Evolutionary conservation across 2,113 vertebrate species (phyloP), one percentile per base, ranked within the genome.

Genomic region (Symphodus melops): DNA sequence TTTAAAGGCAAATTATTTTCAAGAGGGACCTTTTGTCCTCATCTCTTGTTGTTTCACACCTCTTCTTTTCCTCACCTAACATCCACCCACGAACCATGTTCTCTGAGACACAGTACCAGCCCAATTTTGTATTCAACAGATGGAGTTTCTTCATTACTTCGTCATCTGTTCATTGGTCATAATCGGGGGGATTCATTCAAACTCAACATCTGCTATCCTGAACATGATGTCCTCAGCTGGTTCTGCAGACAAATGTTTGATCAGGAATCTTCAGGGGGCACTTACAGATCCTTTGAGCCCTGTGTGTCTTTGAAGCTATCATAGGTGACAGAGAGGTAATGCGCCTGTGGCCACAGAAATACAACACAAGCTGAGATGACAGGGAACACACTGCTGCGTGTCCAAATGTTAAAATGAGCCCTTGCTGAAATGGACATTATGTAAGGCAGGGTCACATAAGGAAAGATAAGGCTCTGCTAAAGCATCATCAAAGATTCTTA

Each of bases 271-370:
- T 51, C 8, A 9, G 21, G 48, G 52, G 48, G 53, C 13, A 53
- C 14, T 17, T 28, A 51, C 13, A 53, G 51, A 0, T 54, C 36
- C 25, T 69, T 53, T 57, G 60, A 66, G 56, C 37, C 39, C 8
- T 23, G 19, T 33, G 20, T 68, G 48, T 64, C 56, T 75, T 55
- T 78, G 58, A 72, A 63, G 52, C 52, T 36, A 14, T 70, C 7
- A 25, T 9, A 67, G 49, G 53, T 68, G 42, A 68, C 14, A 39
- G 8, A 44, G 25, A 1, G 23, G 2, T 3, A 42, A 60, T 65
- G 19, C 7, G 19, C 4, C 41, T 25, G 9, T 60, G 37, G 36
- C 17, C 41, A 10, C 41, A 60, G 19, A 55, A 28, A 28, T 36
- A 46, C 28, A 23, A n/a, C 8, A 3, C 23, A 67, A 57, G 76